Conservation (phyloP, 2,113 vertebrate species). For the Myotis lucifugus region DNA sequence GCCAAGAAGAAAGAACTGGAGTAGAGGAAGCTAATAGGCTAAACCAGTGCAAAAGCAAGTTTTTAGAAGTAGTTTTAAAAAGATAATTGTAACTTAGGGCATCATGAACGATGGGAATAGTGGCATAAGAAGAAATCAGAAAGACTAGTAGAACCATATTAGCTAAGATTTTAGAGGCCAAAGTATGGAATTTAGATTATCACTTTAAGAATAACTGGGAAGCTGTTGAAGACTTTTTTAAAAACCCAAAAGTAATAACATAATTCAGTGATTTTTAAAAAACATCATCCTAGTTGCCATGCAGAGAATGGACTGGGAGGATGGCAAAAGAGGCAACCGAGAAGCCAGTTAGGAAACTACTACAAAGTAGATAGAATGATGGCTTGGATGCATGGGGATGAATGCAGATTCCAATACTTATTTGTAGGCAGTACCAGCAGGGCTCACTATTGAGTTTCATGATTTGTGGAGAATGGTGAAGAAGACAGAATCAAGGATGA, state of each 20-base stretch:
- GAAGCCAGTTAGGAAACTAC: not conserved
- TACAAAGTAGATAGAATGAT: not conserved
- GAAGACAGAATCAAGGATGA: not conserved
- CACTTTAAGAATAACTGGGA: not conserved
- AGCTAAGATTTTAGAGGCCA: not conserved
- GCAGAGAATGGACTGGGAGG: not conserved
- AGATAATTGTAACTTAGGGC: not conserved
- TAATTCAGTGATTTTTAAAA: no score
- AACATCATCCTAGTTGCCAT: not conserved
- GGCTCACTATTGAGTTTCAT: not conserved
- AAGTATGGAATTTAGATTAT: not conserved
- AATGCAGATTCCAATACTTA: not conserved
- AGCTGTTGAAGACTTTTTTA: not conserved
- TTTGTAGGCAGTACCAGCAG: not conserved
- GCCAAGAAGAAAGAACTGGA: not conserved
- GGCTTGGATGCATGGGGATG: not conserved
- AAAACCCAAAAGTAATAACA: not conserved
- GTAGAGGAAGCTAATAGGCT: not conserved
- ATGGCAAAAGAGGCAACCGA: not conserved
- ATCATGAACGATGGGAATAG: not conserved
- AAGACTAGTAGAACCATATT: not conserved
- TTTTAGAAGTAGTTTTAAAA: not conserved
- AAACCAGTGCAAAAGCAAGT: not conserved
- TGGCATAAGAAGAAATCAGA: not conserved
- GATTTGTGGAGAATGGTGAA: not conserved